A percentile compares a stretch with the other conserved stretches of the same genome.
These are phyloP conservation scores for Eriosoma lanigerum DNA, from an alignment of 1,140 invertebrate species.

Conservation along the genomic window DNA sequence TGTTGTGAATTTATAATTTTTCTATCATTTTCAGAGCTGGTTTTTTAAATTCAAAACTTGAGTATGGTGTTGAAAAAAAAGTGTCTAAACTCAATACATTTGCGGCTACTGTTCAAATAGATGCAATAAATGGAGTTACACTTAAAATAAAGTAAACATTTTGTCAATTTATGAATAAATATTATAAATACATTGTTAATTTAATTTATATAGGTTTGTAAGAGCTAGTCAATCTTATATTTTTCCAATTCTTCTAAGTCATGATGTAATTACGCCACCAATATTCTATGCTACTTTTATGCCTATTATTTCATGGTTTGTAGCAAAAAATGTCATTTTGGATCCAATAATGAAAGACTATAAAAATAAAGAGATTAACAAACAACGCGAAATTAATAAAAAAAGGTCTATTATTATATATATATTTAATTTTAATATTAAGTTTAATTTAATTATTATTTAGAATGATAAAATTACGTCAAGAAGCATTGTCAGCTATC, in stretches of 20 bases:
- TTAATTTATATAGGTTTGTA: constrained; percentile 67
- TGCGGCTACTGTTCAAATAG: constrained; percentile 79
- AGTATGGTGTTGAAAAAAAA: constrained; percentile 91
- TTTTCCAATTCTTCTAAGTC: constrained; percentile 87
- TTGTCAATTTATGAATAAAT: neutral
- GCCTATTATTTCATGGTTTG: constrained; percentile 77
- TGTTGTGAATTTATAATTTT: constrained; percentile 52
- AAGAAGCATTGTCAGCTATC: constrained; percentile 80
- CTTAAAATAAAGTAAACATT: constrained; percentile 80
- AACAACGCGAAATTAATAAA: constrained; percentile 73
- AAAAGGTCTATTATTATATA: constrained; percentile 60
- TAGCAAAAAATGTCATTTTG: constrained; percentile 82
- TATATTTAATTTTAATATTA: neutral
- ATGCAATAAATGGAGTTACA: constrained; percentile 82
- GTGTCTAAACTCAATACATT: constrained; percentile 87
- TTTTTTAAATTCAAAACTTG: constrained; percentile 80
- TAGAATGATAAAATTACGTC: constrained; percentile 74
- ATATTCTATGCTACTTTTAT: constrained; percentile 90
- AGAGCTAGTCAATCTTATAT: constrained; percentile 85
- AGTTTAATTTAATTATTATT: constrained; percentile 53
- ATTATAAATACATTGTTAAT: neutral
- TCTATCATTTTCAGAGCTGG: constrained; percentile 67
- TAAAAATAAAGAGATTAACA: constrained; percentile 73
- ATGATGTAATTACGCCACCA: constrained; percentile 84
- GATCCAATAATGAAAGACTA: constrained; percentile 82